phyloP scores from a whole-genome alignment of 2,797 vertebrate genomes.

The Yasuhikotakia modesta region DNA sequence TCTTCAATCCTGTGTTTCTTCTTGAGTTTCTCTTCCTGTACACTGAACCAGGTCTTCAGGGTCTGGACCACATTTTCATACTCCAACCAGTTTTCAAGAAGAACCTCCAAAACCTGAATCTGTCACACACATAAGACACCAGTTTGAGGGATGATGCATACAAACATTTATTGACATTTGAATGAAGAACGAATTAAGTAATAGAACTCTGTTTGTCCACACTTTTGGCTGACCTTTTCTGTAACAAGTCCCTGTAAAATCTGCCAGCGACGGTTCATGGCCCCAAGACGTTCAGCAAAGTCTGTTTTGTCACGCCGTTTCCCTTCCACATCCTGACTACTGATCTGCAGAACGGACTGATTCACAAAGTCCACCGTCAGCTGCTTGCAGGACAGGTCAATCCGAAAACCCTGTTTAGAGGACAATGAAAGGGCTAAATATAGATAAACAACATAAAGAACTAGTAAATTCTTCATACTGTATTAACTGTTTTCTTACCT shows the following conservation, averaged over 20 bases:
- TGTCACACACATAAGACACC: constrained; percentile 63
- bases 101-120: constrained; percentile 88
- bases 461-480: not conserved
- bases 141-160: not conserved
- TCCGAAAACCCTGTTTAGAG: constrained; percentile 86
- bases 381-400: constrained; percentile 95
- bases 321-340: constrained; percentile 95
- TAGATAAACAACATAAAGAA: not conserved
- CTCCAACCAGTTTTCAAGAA: constrained; percentile 90
- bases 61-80: constrained; percentile 88
- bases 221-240: constrained; percentile 81
- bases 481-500: constrained; percentile 75
- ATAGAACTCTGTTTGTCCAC: not conserved
- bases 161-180: not conserved
- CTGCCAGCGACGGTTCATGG: constrained; percentile 97
- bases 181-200: too few species aligned
- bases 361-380: constrained; percentile 97
- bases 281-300: constrained; percentile 93
- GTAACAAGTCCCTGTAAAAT: constrained; percentile 88
- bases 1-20: constrained; percentile 90
- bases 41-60: constrained; percentile 87
- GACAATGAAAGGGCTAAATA: constrained; percentile 28
- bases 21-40: constrained; percentile 87
- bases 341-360: constrained; percentile 96
- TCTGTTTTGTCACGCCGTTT: constrained; percentile 96